phyloP scores from a whole-genome alignment of 2,113 vertebrate genomes.

The Acanthochromis polyacanthus region DNA sequence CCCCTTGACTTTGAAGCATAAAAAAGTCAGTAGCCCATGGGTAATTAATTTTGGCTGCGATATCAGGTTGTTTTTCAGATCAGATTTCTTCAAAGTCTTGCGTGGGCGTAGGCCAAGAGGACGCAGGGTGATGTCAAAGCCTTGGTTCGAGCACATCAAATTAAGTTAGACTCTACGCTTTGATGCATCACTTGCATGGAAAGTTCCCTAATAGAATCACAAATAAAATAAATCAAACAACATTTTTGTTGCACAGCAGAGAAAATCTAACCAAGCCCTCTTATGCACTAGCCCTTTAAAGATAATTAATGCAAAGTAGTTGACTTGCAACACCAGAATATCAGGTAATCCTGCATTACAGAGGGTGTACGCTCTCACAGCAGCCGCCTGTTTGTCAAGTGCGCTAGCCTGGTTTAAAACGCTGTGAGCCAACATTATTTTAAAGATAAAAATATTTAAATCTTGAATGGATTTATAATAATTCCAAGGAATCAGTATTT shows the following conservation, averaged over 20 bases:
- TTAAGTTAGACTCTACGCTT: constrained; percentile 46
- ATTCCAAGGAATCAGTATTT: neutral
- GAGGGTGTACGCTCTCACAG: neutral
- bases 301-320: neutral
- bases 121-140: constrained; percentile 41
- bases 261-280: neutral
- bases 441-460: neutral
- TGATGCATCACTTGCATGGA: constrained; percentile 40
- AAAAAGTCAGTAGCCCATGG: constrained; percentile 46
- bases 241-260: constrained; percentile 7
- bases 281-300: neutral
- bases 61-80: constrained; percentile 73
- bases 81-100: constrained; percentile 70
- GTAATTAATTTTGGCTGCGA: constrained; percentile 69
- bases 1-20: constrained; percentile 57
- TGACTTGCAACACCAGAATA: constrained; percentile 56
- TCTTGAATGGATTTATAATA: neutral
- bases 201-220: constrained; percentile 34
- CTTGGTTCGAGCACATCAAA: constrained; percentile 42
- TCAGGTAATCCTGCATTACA: constrained; percentile 40
- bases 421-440: neutral
- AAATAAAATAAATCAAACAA: constrained; percentile 7
- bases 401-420: neutral
- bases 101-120: constrained; percentile 51
- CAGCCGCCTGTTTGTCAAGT: neutral